Percentiles rank a stretch among this genome's conserved stretches.
phyloP scores from a whole-genome alignment of 2,113 vertebrate species.

The Campylomormyrus tamandua region DNA sequence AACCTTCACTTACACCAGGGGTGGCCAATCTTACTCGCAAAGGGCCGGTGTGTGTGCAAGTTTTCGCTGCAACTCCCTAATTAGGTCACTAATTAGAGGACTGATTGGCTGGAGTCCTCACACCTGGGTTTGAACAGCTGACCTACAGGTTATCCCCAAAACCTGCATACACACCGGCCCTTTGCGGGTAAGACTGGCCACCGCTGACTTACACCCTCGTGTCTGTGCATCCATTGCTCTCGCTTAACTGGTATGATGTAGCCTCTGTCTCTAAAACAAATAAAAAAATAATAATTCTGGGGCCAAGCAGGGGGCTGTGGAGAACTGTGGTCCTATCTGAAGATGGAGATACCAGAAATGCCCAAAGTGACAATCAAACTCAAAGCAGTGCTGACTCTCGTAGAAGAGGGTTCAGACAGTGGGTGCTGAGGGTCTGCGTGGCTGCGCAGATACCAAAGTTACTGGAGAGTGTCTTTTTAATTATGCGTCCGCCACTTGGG shows the following conservation, averaged over 20 bases:
- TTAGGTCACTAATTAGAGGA: too few species aligned
- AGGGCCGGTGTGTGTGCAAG: too few species aligned
- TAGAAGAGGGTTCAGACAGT: not conserved
- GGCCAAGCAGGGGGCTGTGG: not conserved
- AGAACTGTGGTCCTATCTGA: not conserved
- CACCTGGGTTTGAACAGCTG: too few species aligned
- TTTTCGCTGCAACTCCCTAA: too few species aligned
- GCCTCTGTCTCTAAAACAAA: not conserved
- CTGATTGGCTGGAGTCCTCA: too few species aligned
- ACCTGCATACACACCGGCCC: too few species aligned
- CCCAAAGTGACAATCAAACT: not conserved
- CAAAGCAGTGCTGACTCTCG: not conserved
- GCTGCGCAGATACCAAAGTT: not conserved
- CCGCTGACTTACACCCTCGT: not conserved
- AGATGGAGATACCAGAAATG: not conserved
- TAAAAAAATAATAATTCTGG: conserved; percentile 7
- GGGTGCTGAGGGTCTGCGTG: not conserved
- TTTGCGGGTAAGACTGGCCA: too few species aligned
- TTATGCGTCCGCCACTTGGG: not conserved
- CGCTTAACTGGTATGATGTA: not conserved
- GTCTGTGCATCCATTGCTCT: not conserved
- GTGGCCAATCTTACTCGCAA: too few species aligned
- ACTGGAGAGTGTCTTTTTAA: not conserved
- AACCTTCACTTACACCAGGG: too few species aligned
- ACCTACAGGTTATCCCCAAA: too few species aligned